phyloP scores from a whole-genome alignment of 37 sponge, comb jelly and placozoan genomes.

The Crambe crambe region DNA sequence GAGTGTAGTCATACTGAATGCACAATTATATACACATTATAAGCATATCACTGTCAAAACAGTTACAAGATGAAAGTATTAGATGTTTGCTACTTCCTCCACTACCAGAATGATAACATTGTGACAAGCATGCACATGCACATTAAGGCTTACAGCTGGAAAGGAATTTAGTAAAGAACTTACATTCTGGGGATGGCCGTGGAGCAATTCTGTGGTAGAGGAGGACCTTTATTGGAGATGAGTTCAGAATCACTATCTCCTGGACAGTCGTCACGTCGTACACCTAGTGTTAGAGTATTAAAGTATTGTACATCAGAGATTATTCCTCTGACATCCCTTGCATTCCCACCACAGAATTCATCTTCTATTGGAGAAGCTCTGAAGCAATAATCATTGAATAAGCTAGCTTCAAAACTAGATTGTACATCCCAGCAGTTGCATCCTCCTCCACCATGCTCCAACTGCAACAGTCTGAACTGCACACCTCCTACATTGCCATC shows the following conservation, averaged over 20 bases:
- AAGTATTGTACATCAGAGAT: neutral
- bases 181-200: neutral
- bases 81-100: too few species aligned
- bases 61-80: too few species aligned
- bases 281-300: too few species aligned
- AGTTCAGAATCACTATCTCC: neutral
- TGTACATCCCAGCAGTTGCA: neutral
- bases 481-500: neutral
- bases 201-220: neutral
- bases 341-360: neutral
- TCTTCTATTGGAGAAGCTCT: neutral
- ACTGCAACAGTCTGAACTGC: conserved; percentile 8
- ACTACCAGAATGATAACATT: too few species aligned
- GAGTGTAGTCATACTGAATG: too few species aligned
- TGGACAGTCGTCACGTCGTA: neutral
- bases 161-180: too few species aligned
- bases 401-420: neutral
- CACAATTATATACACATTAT: too few species aligned
- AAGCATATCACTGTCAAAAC: too few species aligned
- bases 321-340: neutral
- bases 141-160: too few species aligned
- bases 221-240: neutral
- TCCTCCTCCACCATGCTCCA: conserved; percentile 9
- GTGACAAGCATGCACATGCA: too few species aligned
- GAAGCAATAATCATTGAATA: too few species aligned